Evolutionary conservation across 2,113 vertebrate species (phyloP).

Genomic region (Rhinopomastus cyanomelas): DNA sequence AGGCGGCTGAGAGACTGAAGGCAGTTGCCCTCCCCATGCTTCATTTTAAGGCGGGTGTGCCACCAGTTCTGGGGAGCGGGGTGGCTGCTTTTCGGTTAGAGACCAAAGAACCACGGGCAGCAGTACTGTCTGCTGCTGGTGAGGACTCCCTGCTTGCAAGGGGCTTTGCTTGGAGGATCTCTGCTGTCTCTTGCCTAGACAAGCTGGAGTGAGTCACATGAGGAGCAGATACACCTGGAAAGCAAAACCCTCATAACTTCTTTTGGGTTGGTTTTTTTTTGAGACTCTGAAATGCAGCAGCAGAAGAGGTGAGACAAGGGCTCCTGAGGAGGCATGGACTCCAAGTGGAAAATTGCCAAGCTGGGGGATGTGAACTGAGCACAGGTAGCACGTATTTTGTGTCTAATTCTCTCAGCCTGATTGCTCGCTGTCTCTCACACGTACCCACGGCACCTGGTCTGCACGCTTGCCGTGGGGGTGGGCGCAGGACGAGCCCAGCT

Average conservation of each 20-base stretch:
- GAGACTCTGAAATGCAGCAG: background rate
- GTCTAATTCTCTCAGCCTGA: background rate
- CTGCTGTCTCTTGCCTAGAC: background rate
- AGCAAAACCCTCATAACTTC: background rate
- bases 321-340: background rate
- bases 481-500: no score
- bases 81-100: accelerated
- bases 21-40: background rate
- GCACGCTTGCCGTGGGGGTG: background rate
- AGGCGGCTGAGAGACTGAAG: accelerated
- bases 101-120: background rate
- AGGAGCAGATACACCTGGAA: background rate
- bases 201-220: background rate
- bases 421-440: background rate
- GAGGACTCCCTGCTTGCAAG: background rate
- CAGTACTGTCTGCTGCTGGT: background rate
- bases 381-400: background rate
- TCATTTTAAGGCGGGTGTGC: background rate
- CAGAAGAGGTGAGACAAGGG: background rate
- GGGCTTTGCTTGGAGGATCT: background rate
- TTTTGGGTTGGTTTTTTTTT: background rate
- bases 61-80: background rate
- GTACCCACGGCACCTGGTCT: background rate
- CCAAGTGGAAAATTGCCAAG: background rate
- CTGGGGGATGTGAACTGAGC: background rate